Percentiles rank a stretch among this genome's conserved stretches.
These are phyloP conservation scores for Eulimnadia texana DNA, from an alignment of 1,140 invertebrate genomes.

Conservation along the genomic window DNA sequence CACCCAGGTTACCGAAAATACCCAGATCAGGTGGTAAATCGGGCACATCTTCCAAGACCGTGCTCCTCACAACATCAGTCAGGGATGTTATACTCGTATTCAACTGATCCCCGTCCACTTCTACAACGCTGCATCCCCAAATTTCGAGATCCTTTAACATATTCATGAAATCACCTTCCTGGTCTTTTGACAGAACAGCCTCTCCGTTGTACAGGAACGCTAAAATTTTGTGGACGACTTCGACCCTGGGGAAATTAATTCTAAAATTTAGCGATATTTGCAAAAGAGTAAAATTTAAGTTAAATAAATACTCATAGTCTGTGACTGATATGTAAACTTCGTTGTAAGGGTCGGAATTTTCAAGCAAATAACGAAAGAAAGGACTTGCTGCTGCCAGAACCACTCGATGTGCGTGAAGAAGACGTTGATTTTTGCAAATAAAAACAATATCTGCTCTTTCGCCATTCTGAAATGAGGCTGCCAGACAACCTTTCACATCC, in stretches of 20 bases:
- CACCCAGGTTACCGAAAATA: not conserved
- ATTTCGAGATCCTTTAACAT: not conserved
- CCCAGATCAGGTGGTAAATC: not conserved
- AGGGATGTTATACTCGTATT: not conserved
- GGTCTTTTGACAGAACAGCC: not conserved
- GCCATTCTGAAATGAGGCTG: not conserved
- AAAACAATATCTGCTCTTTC: not conserved
- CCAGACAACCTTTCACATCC: not conserved
- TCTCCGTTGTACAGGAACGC: not conserved
- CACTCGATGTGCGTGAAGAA: not conserved
- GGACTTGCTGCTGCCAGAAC: constrained; percentile 8
- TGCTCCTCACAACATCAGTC: not conserved
- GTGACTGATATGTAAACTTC: constrained; percentile 6
- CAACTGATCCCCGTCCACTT: not conserved
- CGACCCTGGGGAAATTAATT: not conserved
- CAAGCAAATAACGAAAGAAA: not conserved
- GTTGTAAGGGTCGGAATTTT: not conserved
- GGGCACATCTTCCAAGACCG: not conserved
- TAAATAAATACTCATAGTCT: not conserved
- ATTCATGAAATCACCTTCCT: not conserved
- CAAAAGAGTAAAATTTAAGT: not conserved
- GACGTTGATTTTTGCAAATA: not conserved
- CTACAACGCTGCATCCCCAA: not conserved
- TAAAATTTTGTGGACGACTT: not conserved
- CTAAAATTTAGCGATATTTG: not conserved